Evolutionary conservation across 2,113 vertebrate genomes (phyloP).

Genomic region (Stigmatopora nigra): DNA sequence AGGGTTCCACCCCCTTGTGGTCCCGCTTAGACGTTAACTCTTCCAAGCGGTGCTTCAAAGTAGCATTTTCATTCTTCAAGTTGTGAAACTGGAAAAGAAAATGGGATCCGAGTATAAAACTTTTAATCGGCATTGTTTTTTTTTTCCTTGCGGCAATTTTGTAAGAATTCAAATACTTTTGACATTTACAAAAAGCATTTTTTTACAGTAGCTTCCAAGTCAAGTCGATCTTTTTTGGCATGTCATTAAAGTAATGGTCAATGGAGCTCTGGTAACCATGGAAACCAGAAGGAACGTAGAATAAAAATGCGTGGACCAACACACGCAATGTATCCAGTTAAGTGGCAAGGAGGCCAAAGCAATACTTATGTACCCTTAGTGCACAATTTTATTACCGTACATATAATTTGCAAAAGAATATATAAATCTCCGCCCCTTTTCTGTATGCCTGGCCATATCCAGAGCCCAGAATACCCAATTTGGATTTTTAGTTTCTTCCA

Average conservation of each 20-base stretch:
- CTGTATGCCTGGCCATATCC: too few relatives aligned
- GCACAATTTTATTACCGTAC: too few relatives aligned
- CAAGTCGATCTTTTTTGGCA: conserved; percentile 7
- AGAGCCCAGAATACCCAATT: too few relatives aligned
- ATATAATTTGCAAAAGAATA: too few relatives aligned
- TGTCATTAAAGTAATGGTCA: conserved; percentile 11
- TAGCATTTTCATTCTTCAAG: conserved; percentile 68
- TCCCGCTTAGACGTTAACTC: conserved; percentile 39
- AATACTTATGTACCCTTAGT: too few relatives aligned
- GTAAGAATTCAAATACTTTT: conserved; percentile 1
- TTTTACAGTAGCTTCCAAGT: not conserved
- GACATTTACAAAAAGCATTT: not conserved
- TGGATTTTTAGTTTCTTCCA: too few relatives aligned
- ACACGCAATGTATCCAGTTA: not conserved
- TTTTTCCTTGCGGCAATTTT: conserved; percentile 4
- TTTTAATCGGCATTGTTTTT: not conserved
- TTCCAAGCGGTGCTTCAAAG: conserved; percentile 58
- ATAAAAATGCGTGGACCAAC: not conserved
- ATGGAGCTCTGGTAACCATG: conserved; percentile 7
- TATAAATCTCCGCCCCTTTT: too few relatives aligned
- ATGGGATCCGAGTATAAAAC: not conserved
- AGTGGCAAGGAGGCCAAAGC: too few relatives aligned
- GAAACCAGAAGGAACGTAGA: not conserved
- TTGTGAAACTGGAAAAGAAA: conserved; percentile 62
- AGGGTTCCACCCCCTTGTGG: conserved; percentile 17